phyloP scores from a whole-genome alignment of 2,888 invertebrate species.

The Terebella lapidaria region DNA sequence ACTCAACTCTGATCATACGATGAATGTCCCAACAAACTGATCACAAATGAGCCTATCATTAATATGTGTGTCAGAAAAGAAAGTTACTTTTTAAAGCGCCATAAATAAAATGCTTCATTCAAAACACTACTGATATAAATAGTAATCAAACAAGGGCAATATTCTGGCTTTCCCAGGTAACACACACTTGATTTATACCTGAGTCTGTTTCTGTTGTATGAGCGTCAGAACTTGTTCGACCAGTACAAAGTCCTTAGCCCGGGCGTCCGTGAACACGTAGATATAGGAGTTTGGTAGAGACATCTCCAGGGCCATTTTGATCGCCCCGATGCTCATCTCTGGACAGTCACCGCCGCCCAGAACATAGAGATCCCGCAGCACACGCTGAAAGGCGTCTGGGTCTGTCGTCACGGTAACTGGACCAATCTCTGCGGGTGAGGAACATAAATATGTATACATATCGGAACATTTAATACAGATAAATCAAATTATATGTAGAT shows the following conservation, averaged over 20 bases:
- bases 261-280: conserved; percentile 74
- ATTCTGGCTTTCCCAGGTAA: too few species aligned
- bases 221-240: conserved; percentile 63
- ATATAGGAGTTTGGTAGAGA: conserved; percentile 66
- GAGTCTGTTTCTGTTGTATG: conserved; percentile 70
- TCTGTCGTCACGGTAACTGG: conserved; percentile 64
- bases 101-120: too few species aligned
- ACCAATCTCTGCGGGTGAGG: conserved; percentile 58
- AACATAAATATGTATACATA: conserved; percentile 3
- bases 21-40: too few species aligned
- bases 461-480: too few species aligned
- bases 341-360: conserved; percentile 73
- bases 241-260: conserved; percentile 64
- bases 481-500: too few species aligned
- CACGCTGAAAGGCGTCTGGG: conserved; percentile 60
- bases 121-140: too few species aligned
- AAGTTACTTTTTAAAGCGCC: too few species aligned
- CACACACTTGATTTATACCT: too few species aligned
- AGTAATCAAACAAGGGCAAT: too few species aligned
- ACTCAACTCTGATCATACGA: too few species aligned
- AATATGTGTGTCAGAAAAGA: too few species aligned
- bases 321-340: conserved; percentile 63
- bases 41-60: too few species aligned
- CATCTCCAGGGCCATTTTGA: conserved; percentile 63
- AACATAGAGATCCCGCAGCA: conserved; percentile 60